These are phyloP conservation scores for Saccostrea glomerata DNA, from an alignment of 1,140 invertebrate genomes.

Conservation along the genomic window DNA sequence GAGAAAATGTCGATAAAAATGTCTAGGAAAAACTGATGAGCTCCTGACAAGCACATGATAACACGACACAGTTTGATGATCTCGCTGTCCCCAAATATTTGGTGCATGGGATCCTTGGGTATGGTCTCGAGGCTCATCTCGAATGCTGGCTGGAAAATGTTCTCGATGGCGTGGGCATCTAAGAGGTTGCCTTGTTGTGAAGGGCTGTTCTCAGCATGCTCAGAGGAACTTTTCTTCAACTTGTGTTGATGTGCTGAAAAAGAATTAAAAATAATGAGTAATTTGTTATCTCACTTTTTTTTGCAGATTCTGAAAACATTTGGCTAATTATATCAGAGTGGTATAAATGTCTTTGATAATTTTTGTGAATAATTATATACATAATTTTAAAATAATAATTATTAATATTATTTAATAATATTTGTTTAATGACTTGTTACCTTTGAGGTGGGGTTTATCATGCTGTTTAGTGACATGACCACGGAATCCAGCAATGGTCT, in stretches of 20 bases:
- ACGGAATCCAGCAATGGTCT: neutral
- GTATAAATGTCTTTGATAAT: too few species aligned
- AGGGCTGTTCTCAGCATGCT: neutral
- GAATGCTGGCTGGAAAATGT: neutral
- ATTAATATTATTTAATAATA: neutral
- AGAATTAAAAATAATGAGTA: neutral
- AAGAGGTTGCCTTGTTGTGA: neutral
- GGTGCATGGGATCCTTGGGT: neutral
- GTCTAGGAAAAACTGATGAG: neutral
- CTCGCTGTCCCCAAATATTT: neutral
- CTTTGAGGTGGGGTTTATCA: neutral
- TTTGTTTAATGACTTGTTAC: neutral
- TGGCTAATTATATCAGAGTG: neutral
- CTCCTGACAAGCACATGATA: neutral
- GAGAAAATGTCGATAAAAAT: neutral
- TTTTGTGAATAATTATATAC: neutral
- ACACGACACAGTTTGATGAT: neutral
- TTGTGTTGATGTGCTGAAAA: neutral
- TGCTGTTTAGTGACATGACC: neutral
- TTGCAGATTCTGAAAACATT: neutral
- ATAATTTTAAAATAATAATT: neutral
- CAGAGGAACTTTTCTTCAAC: neutral
- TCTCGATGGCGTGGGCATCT: neutral
- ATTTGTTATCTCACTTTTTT: neutral
- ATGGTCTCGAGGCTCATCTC: neutral